Evolutionary conservation across 2,888 invertebrate genomes (phyloP).

Genomic region (Drosophila infuscata): DNA sequence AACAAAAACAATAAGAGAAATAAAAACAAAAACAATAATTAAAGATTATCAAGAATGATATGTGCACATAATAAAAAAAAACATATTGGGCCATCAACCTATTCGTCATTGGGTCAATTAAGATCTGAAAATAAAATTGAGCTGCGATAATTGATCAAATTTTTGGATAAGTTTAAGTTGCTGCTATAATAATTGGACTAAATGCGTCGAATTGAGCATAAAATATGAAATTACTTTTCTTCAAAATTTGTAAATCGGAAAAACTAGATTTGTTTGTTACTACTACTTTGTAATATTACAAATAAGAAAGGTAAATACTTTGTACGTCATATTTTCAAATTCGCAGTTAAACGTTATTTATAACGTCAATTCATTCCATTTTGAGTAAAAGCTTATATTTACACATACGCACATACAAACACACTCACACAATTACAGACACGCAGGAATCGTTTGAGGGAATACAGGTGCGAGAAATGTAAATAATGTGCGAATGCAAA

Average conservation of each 20-base stretch:
- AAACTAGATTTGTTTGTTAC: neutral
- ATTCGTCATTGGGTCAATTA: neutral
- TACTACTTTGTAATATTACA: neutral
- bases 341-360: neutral
- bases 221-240: neutral
- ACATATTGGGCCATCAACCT: neutral
- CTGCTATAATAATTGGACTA: neutral
- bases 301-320: neutral
- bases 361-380: neutral
- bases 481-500: slow-evolving; percentile 19
- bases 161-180: slow-evolving; percentile 10
- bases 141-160: neutral
- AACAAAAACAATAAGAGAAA: neutral
- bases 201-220: neutral
- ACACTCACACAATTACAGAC: neutral
- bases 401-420: neutral
- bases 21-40: slow-evolving; percentile 8
- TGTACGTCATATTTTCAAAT: neutral
- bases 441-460: neutral
- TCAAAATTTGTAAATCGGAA: neutral
- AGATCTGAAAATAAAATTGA: neutral
- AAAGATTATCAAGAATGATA: neutral
- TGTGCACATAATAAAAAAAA: neutral
- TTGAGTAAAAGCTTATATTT: neutral
- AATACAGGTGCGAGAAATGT: slow-evolving; percentile 42